These are phyloP conservation scores for Agonopterix alstromeriana DNA, from an alignment of 2,888 invertebrate species.

Conservation along the genomic window DNA sequence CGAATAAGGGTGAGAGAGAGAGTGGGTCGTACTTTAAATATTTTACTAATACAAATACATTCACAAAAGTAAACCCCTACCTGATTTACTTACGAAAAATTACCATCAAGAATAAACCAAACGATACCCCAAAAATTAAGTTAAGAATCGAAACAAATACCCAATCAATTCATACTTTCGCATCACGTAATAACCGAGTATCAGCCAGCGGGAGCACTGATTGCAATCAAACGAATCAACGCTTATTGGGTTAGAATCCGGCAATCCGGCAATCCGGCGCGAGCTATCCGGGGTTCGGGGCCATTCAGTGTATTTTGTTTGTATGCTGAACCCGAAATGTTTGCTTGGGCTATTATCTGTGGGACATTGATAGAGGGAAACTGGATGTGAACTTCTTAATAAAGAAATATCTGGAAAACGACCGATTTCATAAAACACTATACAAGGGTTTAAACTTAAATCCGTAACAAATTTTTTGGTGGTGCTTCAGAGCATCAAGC, in stretches of 20 bases:
- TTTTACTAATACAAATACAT: too few relatives aligned
- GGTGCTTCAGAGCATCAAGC: too few relatives aligned
- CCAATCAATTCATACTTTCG: slow-evolving; percentile 22
- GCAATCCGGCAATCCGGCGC: slow-evolving; percentile 21
- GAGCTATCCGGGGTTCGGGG: slow-evolving; percentile 8
- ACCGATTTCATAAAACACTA: too few relatives aligned
- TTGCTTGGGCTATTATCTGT: slow-evolving; percentile 54
- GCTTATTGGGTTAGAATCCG: slow-evolving; percentile 62
- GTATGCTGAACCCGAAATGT: slow-evolving; percentile 45
- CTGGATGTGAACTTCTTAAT: slow-evolving; percentile 21
- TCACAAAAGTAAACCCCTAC: too few relatives aligned
- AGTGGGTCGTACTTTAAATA: too few relatives aligned
- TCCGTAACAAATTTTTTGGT: too few relatives aligned
- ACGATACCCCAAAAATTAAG: too few relatives aligned
- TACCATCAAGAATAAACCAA: too few relatives aligned
- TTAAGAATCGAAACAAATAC: not conserved
- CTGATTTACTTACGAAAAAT: too few relatives aligned
- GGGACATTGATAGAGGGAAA: slow-evolving; percentile 5
- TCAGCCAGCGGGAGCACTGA: slow-evolving; percentile 31
- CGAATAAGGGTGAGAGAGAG: too few relatives aligned
- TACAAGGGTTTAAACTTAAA: too few relatives aligned
- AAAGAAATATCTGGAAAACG: too few relatives aligned
- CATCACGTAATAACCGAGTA: slow-evolving; percentile 38
- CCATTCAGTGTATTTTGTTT: slow-evolving; percentile 32
- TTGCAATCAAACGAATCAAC: slow-evolving; percentile 66